These are phyloP conservation scores for Nomada flava DNA, from an alignment of 2,888 invertebrate genomes.

Conservation along the genomic window DNA sequence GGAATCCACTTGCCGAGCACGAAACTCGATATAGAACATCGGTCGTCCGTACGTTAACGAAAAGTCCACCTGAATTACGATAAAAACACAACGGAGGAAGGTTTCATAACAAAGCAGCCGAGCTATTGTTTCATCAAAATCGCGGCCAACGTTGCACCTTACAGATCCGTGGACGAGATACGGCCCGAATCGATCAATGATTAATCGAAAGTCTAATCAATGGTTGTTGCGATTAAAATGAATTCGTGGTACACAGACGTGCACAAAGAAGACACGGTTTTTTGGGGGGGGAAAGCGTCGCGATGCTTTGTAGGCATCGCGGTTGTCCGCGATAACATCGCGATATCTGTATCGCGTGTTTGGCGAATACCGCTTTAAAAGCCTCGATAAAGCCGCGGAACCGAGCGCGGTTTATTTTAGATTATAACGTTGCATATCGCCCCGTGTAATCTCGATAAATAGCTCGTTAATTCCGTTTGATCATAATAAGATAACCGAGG, in stretches of 20 bases:
- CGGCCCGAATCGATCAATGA: neutral
- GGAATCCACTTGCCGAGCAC: too few relatives aligned
- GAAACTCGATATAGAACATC: too few relatives aligned
- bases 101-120: too few relatives aligned
- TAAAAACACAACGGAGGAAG: too few relatives aligned
- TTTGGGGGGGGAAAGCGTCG: neutral
- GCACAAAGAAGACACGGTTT: constrained; percentile 1
- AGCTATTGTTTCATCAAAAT: neutral
- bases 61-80: too few relatives aligned
- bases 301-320: constrained; percentile 10
- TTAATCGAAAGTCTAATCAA: constrained; percentile 17
- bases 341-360: constrained; percentile 47
- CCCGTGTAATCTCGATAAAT: constrained; percentile 60
- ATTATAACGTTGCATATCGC: constrained; percentile 56
- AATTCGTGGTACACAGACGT: neutral
- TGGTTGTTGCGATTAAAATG: neutral
- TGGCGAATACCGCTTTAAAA: constrained; percentile 37
- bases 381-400: constrained; percentile 45
- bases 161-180: neutral
- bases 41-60: too few relatives aligned
- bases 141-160: neutral
- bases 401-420: constrained; percentile 53
- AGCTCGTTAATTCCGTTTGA: constrained; percentile 61
- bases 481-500: constrained; percentile 59
- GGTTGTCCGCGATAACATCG: constrained; percentile 36